phyloP scores from a whole-genome alignment of 2,888 invertebrate species.

The Timema podura region DNA sequence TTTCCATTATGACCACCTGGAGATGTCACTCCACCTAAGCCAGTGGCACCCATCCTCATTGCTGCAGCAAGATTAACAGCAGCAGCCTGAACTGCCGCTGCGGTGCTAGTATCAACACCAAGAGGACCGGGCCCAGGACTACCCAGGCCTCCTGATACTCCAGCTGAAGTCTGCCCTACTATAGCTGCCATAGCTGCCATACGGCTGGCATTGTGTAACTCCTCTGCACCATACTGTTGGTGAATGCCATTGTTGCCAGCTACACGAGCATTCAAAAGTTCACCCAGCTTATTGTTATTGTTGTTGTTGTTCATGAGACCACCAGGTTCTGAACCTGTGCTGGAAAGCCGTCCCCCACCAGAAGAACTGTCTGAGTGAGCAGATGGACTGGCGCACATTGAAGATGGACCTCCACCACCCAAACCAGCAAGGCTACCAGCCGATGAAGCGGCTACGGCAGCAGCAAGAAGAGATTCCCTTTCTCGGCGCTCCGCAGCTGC shows the following conservation, averaged over 20 bases:
- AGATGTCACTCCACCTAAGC: conserved; percentile 32
- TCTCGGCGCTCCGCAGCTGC: conserved; percentile 89
- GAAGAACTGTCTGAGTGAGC: conserved; percentile 82
- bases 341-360: conserved; percentile 66
- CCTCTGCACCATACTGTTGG: conserved; percentile 60
- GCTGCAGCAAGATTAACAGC: conserved; percentile 73
- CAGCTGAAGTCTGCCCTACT: conserved; percentile 36
- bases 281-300: conserved; percentile 42
- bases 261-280: conserved; percentile 42
- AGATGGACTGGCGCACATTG: conserved; percentile 76
- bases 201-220: conserved; percentile 50
- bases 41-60: conserved; percentile 51
- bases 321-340: conserved; percentile 42
- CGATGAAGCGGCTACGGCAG: conserved; percentile 41
- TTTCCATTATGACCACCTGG: conserved; percentile 33
- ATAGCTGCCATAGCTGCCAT: conserved; percentile 46
- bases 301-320: conserved; percentile 32
- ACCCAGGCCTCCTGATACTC: conserved; percentile 49
- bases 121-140: conserved; percentile 66
- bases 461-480: conserved; percentile 64
- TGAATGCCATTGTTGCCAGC: conserved; percentile 57
- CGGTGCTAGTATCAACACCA: conserved; percentile 33
- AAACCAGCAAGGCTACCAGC: conserved; percentile 59
- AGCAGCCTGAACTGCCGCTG: conserved; percentile 65
- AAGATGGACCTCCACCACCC: conserved; percentile 52